Evolutionary conservation across 2,888 invertebrate species (phyloP), one percentile per base, ranked within the genome.

Genomic region (Nebria brevicollis): DNA sequence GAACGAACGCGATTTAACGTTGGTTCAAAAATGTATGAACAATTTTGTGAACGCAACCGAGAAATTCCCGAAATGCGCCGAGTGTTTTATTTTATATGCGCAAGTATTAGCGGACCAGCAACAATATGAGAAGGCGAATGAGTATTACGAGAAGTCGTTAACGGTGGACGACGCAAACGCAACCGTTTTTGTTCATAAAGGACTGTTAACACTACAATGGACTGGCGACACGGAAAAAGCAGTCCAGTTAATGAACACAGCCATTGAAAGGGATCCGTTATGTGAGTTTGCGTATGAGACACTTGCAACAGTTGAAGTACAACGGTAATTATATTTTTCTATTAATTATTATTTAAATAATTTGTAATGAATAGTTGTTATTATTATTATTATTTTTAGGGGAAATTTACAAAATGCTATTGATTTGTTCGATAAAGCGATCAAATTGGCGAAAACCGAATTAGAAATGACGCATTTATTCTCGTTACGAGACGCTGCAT

Each of bases 251-350:
- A 95, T 98, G 86, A 93, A 94, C 83, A 93, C 94, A 88, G 97
- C 97, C 0, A 93, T 98, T 84, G 93, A 94, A 87, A 91, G 97
- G 85, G 98, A 98, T 90, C 94, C 95, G 76, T 96, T 95, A 88
- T 98, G 97, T 91, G 96, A 97, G 89, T 95, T 97, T 91, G 98
- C 97, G 8, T 98, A 96, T 89, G 98, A 98, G 91, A 97, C 98
- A 72, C 91, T 98, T 83, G 98, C 97, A 85, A 97, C 97, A 41
- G 95, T 98, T 84, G 97, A 98, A 92, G 96, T 98, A 83, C 98
- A 98, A 90, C 91, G 95, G 96, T 93, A 91, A 90, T 89, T 85
- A 66, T 75, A 72, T 15, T 26, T 20, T 54, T 54, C 1, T 54
- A 54, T 20, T 1, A 0, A 20, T 20, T 20, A 20, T 20, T 20